Conservation (phyloP, 2,888 invertebrate species). For the Sinodicranocentrus sp. region DNA sequence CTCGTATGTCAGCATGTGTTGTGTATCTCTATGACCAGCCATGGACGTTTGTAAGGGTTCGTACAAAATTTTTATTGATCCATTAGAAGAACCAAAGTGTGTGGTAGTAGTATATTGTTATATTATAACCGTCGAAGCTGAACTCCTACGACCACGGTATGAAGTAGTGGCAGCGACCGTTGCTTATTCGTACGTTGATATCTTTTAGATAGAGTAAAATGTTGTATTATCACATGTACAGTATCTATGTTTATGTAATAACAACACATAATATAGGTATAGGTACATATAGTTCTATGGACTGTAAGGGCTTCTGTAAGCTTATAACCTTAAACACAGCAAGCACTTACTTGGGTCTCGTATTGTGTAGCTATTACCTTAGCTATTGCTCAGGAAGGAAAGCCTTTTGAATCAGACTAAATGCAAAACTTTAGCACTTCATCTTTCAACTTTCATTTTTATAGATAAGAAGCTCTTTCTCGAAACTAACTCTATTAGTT, state of each 20-base stretch:
- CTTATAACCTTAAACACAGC: too few relatives aligned
- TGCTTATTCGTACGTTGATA: too few relatives aligned
- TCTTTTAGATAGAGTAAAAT: too few relatives aligned
- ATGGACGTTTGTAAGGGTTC: constrained; percentile 49
- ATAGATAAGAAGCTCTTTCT: constrained; percentile 8
- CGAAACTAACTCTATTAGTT: neutral
- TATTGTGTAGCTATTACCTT: too few relatives aligned
- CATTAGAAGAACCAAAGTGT: constrained; percentile 63
- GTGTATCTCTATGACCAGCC: constrained; percentile 39
- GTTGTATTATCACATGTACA: neutral
- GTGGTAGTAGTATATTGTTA: constrained; percentile 59
- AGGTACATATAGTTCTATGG: too few relatives aligned
- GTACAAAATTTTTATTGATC: constrained; percentile 68
- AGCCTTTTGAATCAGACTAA: constrained; percentile 10
- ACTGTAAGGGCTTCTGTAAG: too few relatives aligned
- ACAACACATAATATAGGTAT: too few relatives aligned
- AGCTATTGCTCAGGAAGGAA: neutral
- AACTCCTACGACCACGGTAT: constrained; percentile 44
- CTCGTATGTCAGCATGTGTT: constrained; percentile 38
- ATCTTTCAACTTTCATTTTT: constrained; percentile 50
- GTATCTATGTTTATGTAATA: constrained; percentile 35
- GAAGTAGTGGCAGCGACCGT: constrained; percentile 44
- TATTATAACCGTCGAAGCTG: constrained; percentile 50
- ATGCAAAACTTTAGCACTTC: constrained; percentile 48
- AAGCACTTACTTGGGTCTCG: too few relatives aligned